Evolutionary conservation across 2,797 vertebrate genomes (phyloP), one percentile per base, ranked within the genome.

Genomic region (Champsocephalus gunnari): DNA sequence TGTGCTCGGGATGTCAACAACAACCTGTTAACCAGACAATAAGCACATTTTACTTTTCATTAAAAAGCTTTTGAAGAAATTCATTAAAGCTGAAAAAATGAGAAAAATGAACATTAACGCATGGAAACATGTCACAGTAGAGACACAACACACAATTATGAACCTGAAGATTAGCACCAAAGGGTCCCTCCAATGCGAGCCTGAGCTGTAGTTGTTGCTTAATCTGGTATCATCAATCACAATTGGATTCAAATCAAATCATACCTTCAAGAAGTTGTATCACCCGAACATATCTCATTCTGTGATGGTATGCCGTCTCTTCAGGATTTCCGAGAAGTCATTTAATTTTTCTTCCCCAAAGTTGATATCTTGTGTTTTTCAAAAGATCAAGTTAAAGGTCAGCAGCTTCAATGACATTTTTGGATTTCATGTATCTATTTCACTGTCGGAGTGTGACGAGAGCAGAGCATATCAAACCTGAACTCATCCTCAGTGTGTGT

Each of bases 321-420:
- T 19, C 3, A 47, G 24, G 17, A 34, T 10, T 41, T 41, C 14
- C 9, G 16, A 48, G 16, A 41, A 28, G 2, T 54, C 4, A 2
- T 53, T 24, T 4, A 4, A 32, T 17, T 38, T 54, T 56, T 34
- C 24, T 28, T 28, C 24, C 44, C 16, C 12, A 54, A 49, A 32
- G 49, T 34, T 3, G 2, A 13, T 56, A 16, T 50, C 24, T 19
- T 13, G 10, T 4, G 16, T n/a, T 21, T 11, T 32, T 38, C 16
- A 61, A 60, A 74, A 83, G 58, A 57, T 73, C 66, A 64, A 1
- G 21, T 32, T 58, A 66, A 78, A 81, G 38, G 65, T 81, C 59
- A 61, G 17, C 9, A 4, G 21, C 63, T 61, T 56, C 13, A 60
- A 5, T 83, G 64, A 68, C 44, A 67, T 79, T 74, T 71, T 50